Evolutionary conservation across 1,140 invertebrate genomes (phyloP), one percentile per base, ranked within the genome.

Genomic region (Mercenaria mercenaria): DNA sequence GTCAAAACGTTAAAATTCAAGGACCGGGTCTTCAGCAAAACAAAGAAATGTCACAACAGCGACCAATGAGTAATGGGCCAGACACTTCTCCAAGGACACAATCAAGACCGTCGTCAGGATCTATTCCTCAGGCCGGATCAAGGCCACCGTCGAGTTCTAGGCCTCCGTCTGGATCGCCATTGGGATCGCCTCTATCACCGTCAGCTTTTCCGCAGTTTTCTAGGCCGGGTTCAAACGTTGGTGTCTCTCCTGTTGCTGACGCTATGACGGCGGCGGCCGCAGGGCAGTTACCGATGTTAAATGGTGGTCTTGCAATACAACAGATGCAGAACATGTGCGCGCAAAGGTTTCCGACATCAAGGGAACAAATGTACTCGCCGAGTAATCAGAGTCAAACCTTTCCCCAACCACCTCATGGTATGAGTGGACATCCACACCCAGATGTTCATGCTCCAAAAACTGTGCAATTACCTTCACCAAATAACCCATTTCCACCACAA

Each of bases 121-220:
- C 86, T 59, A 1, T 10, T 23, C 59, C 80, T 0, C 80, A 56
- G 39, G 64, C 80, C n/a, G 34, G 37, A 10, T 47, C 85, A 56
- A 34, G 85, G 29, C 83, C 67, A 29, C 64, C 83, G 2, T 79
- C 85, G 20, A 37, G 29, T 6, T 88, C 85, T 37, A 74, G 86
- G 20, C 86, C 86, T 26, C 86, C 86, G 3, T 88, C 86, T 20
- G 86, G 41, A n/a, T 88, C 84, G 29, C 84, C 84, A 26, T 47
- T 87, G 23, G 67, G 67, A 37, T 87, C 86, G 23, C 83, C 83
- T 4, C 10, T 72, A 15, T 56, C 67, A n/a, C 69, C 83, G 6
- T 39, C 67, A 32, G 23, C 23, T 37, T 67, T 47, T 34, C 81
- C 59, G 4, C 81, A 61, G 50, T 29, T 80, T 20, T 11, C 26